These are phyloP conservation scores for Tinea pellionella DNA, from an alignment of 2,888 invertebrate species.

Conservation along the genomic window DNA sequence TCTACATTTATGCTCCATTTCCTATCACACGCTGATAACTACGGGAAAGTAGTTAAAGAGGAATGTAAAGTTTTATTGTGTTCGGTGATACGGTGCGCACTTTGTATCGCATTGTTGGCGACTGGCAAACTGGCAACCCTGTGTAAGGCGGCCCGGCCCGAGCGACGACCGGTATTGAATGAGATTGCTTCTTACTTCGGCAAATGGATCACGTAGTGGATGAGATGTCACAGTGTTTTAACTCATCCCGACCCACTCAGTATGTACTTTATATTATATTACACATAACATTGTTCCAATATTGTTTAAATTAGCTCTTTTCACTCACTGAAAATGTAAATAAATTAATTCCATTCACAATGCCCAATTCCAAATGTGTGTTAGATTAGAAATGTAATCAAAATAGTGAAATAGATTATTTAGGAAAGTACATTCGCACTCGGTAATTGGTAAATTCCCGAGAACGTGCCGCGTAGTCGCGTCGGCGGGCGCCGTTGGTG, in stretches of 20 bases:
- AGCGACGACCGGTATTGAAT: slow-evolving; percentile 65
- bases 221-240: slow-evolving; percentile 72
- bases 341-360: not conserved
- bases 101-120: slow-evolving; percentile 55
- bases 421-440: slow-evolving; percentile 43
- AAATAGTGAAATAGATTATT: slow-evolving; percentile 15
- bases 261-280: not conserved
- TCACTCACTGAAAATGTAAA: not conserved
- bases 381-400: not conserved
- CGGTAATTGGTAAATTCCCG: slow-evolving; percentile 68
- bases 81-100: slow-evolving; percentile 51
- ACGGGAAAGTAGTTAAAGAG: slow-evolving; percentile 60
- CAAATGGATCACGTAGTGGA: slow-evolving; percentile 72
- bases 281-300: not conserved
- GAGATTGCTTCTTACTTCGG: slow-evolving; percentile 72
- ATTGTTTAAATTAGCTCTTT: not conserved
- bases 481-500: slow-evolving; percentile 41
- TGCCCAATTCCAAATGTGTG: too few species aligned
- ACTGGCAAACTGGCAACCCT: slow-evolving; percentile 6
- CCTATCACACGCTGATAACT: slow-evolving; percentile 53
- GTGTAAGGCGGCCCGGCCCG: slow-evolving; percentile 29
- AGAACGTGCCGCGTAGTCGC: slow-evolving; percentile 36
- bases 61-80: slow-evolving; percentile 64
- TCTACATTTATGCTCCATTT: slow-evolving; percentile 43
- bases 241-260: slow-evolving; percentile 54